Conservation (phyloP, 2,888 invertebrate genomes). For the Eristalinus aeneus region DNA sequence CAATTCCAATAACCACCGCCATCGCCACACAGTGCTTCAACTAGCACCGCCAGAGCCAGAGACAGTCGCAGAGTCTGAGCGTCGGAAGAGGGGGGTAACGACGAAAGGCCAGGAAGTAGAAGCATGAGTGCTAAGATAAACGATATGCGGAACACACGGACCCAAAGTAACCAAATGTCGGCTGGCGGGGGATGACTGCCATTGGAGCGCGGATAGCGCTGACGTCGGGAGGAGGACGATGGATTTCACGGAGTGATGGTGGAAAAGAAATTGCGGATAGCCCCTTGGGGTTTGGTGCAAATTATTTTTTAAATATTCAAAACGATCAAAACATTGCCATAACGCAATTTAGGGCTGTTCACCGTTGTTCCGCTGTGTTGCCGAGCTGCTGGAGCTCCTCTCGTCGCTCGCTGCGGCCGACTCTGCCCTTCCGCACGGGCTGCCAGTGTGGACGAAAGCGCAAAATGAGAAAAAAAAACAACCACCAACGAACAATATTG, state of each 20-base stretch:
- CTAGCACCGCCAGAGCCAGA: constrained; percentile 14
- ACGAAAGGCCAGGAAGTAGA: not conserved
- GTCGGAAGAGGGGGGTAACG: not conserved
- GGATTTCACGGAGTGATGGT: constrained; percentile 11
- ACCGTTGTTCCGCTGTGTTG: constrained; percentile 65
- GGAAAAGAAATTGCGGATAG: constrained; percentile 67
- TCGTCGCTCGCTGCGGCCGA: not conserved
- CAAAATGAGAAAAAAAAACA: constrained; percentile 6
- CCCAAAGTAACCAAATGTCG: constrained; percentile 63
- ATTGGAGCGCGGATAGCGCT: constrained; percentile 17
- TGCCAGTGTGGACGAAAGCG: not conserved
- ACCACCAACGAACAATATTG: constrained; percentile 49
- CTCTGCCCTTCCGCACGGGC: not conserved
- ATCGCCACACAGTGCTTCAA: constrained; percentile 42
- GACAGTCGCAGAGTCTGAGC: not conserved
- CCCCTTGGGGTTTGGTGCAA: constrained; percentile 71
- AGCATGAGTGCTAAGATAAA: constrained; percentile 53
- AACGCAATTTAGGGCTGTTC: constrained; percentile 71
- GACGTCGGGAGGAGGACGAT: not conserved
- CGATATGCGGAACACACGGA: constrained; percentile 61
- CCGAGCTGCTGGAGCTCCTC: constrained; percentile 29
- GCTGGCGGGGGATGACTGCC: constrained; percentile 23
- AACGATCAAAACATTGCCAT: constrained; percentile 73
- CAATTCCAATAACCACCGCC: constrained; percentile 66
- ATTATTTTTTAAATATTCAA: constrained; percentile 74